phyloP scores from a whole-genome alignment of 2,888 invertebrate species.

The Asteroscopus sphinx region DNA sequence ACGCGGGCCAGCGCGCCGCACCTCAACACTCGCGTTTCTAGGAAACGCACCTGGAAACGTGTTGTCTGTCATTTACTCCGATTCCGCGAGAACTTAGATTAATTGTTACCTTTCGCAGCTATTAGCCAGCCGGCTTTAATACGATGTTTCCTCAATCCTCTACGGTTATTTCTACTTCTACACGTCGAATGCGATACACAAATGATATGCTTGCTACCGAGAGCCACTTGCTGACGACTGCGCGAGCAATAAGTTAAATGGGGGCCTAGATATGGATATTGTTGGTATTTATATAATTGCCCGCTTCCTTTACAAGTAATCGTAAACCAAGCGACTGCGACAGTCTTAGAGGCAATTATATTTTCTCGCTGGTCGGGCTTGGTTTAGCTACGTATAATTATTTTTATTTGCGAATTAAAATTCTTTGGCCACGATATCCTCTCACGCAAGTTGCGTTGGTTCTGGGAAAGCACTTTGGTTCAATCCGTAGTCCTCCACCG shows the following conservation, averaged over 20 bases:
- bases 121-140: conserved; percentile 68
- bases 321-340: conserved; percentile 35
- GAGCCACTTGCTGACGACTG: conserved; percentile 27
- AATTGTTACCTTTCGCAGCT: conserved; percentile 69
- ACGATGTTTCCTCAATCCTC: conserved; percentile 71
- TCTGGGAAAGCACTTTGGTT: conserved; percentile 5
- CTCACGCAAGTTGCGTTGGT: conserved; percentile 1
- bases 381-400: conserved; percentile 17
- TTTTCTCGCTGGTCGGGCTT: conserved; percentile 18
- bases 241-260: conserved; percentile 49
- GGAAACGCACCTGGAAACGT: conserved; percentile 65
- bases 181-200: conserved; percentile 46
- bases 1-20: conserved; percentile 50
- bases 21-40: conserved; percentile 66
- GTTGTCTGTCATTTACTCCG: conserved; percentile 68
- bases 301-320: conserved; percentile 54
- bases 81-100: conserved; percentile 67
- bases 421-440: conserved; percentile 13
- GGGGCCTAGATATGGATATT: conserved; percentile 37
- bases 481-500: background rate
- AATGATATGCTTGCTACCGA: conserved; percentile 45
- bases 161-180: conserved; percentile 40
- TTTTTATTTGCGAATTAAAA: conserved; percentile 39
- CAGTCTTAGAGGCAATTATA: conserved; percentile 35
- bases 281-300: conserved; percentile 52